Conservation (phyloP, 2,888 invertebrate genomes). For the Xanthia icteritia region DNA sequence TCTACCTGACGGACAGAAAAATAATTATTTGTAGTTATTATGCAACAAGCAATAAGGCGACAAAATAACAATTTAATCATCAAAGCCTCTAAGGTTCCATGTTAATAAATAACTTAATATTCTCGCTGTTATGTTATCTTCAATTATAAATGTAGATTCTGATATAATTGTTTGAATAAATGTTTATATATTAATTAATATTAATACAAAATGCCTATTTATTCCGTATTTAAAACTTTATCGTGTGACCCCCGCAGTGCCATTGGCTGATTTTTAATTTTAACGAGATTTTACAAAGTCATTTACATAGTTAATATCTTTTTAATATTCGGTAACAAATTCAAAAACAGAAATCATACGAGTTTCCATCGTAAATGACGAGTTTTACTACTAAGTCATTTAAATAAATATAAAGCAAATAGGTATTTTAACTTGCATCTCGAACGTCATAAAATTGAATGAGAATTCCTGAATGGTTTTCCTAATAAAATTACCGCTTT, state of each 20-base stretch:
- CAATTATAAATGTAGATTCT: constrained; percentile 61
- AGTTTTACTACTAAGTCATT: constrained; percentile 30
- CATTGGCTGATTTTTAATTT: constrained; percentile 43
- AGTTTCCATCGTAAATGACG: constrained; percentile 14
- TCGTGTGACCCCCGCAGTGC: constrained; percentile 54
- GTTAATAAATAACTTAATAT: constrained; percentile 57
- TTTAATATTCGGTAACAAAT: constrained; percentile 8
- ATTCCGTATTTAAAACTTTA: constrained; percentile 36
- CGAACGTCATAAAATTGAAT: constrained; percentile 30
- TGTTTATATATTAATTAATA: constrained; percentile 60
- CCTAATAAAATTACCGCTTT: constrained; percentile 22
- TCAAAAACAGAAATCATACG: constrained; percentile 33
- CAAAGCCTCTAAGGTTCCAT: constrained; percentile 36
- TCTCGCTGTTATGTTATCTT: constrained; percentile 49
- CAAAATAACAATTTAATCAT: constrained; percentile 27
- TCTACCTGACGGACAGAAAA: no score
- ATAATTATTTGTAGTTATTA: no score
- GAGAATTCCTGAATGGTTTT: constrained; percentile 17
- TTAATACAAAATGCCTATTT: constrained; percentile 50
- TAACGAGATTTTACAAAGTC: constrained; percentile 44
- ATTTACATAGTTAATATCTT: constrained; percentile 47
- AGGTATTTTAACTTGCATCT: constrained; percentile 19
- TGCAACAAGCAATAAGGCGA: constrained; percentile 17
- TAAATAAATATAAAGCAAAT: constrained; percentile 29
- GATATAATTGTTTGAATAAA: constrained; percentile 58